Percentiles rank a stretch among this genome's conserved stretches.
Evolutionary conservation across 1,140 invertebrate genomes (phyloP).

Genomic region (Paraescarpia echinospica): DNA sequence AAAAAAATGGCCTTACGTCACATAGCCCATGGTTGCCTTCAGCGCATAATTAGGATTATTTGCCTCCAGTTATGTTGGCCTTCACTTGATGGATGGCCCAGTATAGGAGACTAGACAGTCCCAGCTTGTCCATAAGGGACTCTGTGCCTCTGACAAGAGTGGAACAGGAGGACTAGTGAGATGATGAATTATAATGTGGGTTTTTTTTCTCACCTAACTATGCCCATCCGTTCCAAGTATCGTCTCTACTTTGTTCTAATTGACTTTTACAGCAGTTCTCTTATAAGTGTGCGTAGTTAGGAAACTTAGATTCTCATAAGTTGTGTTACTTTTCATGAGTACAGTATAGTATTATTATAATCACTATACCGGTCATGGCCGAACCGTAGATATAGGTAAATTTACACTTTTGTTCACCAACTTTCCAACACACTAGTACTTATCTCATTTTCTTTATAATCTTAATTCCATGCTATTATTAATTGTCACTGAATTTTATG

Average conservation of each 20-base stretch:
- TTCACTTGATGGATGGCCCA: neutral
- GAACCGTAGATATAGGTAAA: no score
- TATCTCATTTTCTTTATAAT: neutral
- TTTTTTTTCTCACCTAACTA: neutral
- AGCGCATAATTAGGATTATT: slow-evolving; percentile 15
- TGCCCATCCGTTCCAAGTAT: neutral
- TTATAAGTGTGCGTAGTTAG: neutral
- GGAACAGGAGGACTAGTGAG: neutral
- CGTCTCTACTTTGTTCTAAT: neutral
- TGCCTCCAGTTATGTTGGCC: neutral
- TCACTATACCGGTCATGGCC: no score
- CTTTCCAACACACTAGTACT: neutral
- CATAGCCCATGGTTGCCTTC: neutral
- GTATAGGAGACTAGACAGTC: neutral
- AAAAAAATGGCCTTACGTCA: neutral
- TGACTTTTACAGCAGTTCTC: neutral
- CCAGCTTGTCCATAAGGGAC: neutral
- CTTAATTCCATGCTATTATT: neutral
- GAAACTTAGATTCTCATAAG: no score
- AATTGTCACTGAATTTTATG: neutral
- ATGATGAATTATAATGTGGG: neutral
- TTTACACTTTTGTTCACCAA: no score
- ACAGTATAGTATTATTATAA: no score
- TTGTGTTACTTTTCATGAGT: no score
- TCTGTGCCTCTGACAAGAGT: neutral